These are phyloP conservation scores for Laspeyria flexula DNA, from an alignment of 2,888 invertebrate species.

Conservation along the genomic window DNA sequence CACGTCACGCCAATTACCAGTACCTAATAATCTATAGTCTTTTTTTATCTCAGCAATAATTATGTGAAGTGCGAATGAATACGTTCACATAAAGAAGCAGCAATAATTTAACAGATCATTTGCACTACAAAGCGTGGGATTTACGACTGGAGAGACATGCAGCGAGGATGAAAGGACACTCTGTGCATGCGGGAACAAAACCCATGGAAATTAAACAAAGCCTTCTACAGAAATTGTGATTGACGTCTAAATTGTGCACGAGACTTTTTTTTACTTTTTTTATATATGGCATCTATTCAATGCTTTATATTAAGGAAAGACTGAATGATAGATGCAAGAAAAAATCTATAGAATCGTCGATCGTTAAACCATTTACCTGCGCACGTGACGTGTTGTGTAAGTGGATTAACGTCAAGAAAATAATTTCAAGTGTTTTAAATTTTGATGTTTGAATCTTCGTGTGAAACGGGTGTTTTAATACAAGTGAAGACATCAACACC, in stretches of 20 bases:
- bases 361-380: slow-evolving; percentile 45
- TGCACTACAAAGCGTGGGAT: slow-evolving; percentile 56
- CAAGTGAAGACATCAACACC: no score
- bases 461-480: no score
- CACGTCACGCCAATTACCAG: neutral
- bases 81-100: slow-evolving; percentile 54
- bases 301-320: slow-evolving; percentile 37
- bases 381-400: slow-evolving; percentile 40
- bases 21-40: slow-evolving; percentile 8
- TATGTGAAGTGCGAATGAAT: slow-evolving; percentile 17
- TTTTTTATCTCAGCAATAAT: slow-evolving; percentile 1
- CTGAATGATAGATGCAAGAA: slow-evolving; percentile 53
- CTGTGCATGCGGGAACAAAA: slow-evolving; percentile 58
- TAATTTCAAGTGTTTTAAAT: neutral
- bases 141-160: slow-evolving; percentile 45
- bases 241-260: slow-evolving; percentile 69
- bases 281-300: slow-evolving; percentile 59
- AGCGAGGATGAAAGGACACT: slow-evolving; percentile 48
- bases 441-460: neutral
- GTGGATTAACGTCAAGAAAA: slow-evolving; percentile 26
- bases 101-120: slow-evolving; percentile 74
- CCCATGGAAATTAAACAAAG: slow-evolving; percentile 62
- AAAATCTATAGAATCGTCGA: slow-evolving; percentile 46
- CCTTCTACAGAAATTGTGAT: slow-evolving; percentile 59
- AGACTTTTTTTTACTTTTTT: slow-evolving; percentile 52